A percentile compares a stretch with the other conserved stretches of the same genome.
Evolutionary conservation across 2,797 vertebrate species (phyloP).

Genomic region (Ctenopoma multispine): DNA sequence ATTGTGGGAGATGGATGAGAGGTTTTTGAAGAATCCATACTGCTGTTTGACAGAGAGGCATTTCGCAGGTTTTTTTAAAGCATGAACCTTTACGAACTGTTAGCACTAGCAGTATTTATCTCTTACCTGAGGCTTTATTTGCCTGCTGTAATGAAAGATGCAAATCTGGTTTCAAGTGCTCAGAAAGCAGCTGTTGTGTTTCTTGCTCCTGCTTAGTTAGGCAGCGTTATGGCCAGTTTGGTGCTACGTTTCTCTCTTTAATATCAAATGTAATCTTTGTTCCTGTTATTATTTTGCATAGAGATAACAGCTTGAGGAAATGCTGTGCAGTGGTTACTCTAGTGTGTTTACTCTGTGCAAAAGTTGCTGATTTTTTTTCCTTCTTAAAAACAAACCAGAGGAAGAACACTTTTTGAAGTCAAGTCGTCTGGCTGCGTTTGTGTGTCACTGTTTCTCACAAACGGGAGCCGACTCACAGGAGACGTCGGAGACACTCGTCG

Average conservation of each 20-base stretch:
- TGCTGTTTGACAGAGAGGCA: not conserved
- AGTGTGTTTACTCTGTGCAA: constrained; percentile 39
- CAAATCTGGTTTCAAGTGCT: constrained; percentile 3
- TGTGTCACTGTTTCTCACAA: constrained; percentile 28
- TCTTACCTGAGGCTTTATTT: constrained; percentile 21
- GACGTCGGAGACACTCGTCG: constrained; percentile 5
- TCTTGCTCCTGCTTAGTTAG: constrained; percentile 23
- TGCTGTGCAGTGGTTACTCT: constrained; percentile 41
- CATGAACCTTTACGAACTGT: constrained; percentile 12
- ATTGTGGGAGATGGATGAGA: constrained; percentile 11
- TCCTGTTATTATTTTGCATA: constrained; percentile 52
- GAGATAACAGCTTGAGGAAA: constrained; percentile 41
- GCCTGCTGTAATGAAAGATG: not conserved
- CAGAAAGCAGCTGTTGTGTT: constrained; percentile 44
- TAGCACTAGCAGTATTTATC: constrained; percentile 17
- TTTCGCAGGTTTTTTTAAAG: constrained; percentile 6
- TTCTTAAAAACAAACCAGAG: constrained; percentile 32
- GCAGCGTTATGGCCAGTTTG: constrained; percentile 24
- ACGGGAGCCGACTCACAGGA: constrained; percentile 23
- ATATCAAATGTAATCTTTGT: constrained; percentile 49
- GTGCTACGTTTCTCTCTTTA: constrained; percentile 53
- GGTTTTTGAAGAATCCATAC: constrained; percentile 16
- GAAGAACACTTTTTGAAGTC: constrained; percentile 62
- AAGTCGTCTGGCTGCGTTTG: constrained; percentile 14
- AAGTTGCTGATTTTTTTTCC: constrained; percentile 34